phyloP scores from a whole-genome alignment of 2,888 invertebrate species.

The Hetaerina titia region DNA sequence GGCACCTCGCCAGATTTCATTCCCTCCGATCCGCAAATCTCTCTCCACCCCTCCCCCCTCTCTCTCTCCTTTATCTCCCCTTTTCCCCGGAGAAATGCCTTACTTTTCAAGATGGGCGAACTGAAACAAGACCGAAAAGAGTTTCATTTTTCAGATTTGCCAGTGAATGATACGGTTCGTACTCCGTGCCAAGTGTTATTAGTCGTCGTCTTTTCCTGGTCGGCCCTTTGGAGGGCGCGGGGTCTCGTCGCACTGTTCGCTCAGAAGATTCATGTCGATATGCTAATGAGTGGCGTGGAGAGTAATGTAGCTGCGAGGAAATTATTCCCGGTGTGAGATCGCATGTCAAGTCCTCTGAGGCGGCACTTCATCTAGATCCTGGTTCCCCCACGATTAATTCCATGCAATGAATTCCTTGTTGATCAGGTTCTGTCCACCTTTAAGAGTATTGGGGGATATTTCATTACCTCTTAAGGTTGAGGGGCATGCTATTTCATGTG shows the following conservation, averaged over 20 bases:
- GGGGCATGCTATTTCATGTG: not conserved
- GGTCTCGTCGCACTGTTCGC: not conserved
- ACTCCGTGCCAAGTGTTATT: conserved; percentile 35
- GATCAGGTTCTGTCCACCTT: not conserved
- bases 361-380: conserved; percentile 27
- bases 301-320: conserved; percentile 21
- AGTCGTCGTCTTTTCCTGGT: not conserved
- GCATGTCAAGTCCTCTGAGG: conserved; percentile 14
- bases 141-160: conserved; percentile 32
- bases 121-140: conserved; percentile 23
- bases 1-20: conserved; percentile 34
- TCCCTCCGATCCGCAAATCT: conserved; percentile 7
- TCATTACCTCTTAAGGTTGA: not conserved
- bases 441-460: not conserved
- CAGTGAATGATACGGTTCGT: conserved; percentile 22
- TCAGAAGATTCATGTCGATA: conserved; percentile 33
- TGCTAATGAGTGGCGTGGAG: conserved; percentile 12
- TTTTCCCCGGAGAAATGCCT: conserved; percentile 16
- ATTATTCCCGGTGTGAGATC: conserved; percentile 39
- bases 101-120: not conserved
- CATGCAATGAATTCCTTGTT: conserved; percentile 16
- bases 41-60: not conserved
- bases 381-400: conserved; percentile 26
- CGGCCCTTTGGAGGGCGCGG: not conserved
- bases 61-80: not conserved